phyloP scores from a whole-genome alignment of 2,888 invertebrate genomes.

The Cheilosia grossa region DNA sequence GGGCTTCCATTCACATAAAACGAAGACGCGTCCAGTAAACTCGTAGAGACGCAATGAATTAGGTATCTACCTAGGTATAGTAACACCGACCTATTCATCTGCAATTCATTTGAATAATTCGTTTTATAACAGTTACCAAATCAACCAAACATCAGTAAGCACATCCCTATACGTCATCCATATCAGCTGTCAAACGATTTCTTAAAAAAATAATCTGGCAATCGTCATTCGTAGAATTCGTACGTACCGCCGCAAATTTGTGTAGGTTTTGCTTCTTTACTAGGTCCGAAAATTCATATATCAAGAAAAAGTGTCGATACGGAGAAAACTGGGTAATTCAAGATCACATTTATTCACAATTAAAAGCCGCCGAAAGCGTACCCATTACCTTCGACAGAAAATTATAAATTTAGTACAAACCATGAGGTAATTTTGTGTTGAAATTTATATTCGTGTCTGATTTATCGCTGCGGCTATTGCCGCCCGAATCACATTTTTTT shows the following conservation, averaged over 20 bases:
- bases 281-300: conserved; percentile 41
- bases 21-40: no score
- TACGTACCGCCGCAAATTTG: conserved; percentile 56
- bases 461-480: conserved; percentile 40
- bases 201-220: conserved; percentile 37
- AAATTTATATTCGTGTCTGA: conserved; percentile 19
- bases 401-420: conserved; percentile 31
- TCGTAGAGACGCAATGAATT: no score
- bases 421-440: conserved; percentile 58
- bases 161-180: conserved; percentile 35
- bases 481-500: conserved; percentile 37
- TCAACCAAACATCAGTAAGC: not conserved
- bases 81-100: no score
- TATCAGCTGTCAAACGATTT: conserved; percentile 55
- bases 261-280: conserved; percentile 53
- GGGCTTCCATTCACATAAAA: no score
- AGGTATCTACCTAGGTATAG: no score
- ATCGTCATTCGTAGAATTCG: conserved; percentile 5
- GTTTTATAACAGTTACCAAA: conserved; percentile 2
- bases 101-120: no score
- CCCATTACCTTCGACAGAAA: conserved; percentile 11
- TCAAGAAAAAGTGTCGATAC: conserved; percentile 32
- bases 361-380: conserved; percentile 27
- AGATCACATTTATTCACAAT: conserved; percentile 26
- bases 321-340: conserved; percentile 9